Base-by-base conservation (phyloP, 2,113 vertebrate species). In the Macquaria australasica region DNA sequence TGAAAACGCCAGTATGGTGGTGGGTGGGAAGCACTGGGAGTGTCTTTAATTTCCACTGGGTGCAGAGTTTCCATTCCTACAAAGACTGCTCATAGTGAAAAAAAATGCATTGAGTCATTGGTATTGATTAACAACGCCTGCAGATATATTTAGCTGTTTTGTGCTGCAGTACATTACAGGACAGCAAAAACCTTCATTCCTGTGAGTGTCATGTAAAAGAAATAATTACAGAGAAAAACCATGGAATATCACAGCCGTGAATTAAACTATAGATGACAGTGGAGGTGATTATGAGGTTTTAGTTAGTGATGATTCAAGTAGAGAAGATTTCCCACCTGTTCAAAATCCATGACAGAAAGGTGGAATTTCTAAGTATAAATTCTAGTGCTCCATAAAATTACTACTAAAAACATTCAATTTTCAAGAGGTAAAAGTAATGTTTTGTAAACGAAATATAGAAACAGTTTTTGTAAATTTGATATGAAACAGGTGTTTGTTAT, bases 111-210 rank as follows among this genome's bases (percentile, higher is more conserved):
- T 56, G 25, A 73, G 10, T 76, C 66, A 80, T 58, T 64, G 16
- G 50, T 60, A 69, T 68, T 83, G 74, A 87, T 81, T 48, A 50
- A 31, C 45, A 73, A 48, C 28, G 9, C 10, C 50, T 67, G 39
- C 48, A 77, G 25, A 53, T 62, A 45, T 39, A 56, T 62, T 53
- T 59, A 43, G 63, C 8, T 63, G 16, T 21, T 64, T 41, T 6
- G 43, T 63, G 18, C 11, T 16, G 8, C 1, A 63, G 28, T 74
- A 48, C 1, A 63, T 20, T 74, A 48, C 66, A 59, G 16, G 2
- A 25, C 8, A 8, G 7, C 28, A 64, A 23, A 72, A 4, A 5
- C 16, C 16, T 16, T 72, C 34, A 9, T 41, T n/a, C 8, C 48
- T 73, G 20, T 73, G 20, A 45, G 25, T 56, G 51, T 59, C 43